phyloP scores from a whole-genome alignment of 2,797 vertebrate species.

The Cuculus canorus region DNA sequence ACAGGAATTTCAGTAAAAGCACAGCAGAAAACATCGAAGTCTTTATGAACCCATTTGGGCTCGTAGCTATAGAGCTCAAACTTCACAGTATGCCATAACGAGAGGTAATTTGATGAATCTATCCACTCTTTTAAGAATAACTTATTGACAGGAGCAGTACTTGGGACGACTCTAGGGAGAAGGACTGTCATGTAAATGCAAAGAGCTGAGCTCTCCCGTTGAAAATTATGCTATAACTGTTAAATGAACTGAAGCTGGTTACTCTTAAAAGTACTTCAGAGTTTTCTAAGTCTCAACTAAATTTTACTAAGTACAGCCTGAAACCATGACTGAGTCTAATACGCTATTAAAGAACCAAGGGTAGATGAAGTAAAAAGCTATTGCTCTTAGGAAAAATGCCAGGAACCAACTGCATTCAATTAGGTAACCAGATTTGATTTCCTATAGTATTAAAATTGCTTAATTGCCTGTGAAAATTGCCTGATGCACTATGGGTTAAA shows the following conservation, averaged over 20 bases:
- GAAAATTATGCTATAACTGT: background rate
- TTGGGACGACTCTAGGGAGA: background rate
- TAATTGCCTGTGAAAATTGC: conserved; percentile 57
- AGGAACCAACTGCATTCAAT: conserved; percentile 25
- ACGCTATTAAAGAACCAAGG: background rate
- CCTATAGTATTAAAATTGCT: conserved; percentile 30
- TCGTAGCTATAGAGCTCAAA: background rate
- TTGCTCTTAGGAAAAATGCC: conserved; percentile 20
- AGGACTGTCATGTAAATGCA: background rate
- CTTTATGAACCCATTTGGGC: background rate
- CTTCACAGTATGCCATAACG: background rate
- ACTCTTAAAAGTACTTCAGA: background rate
- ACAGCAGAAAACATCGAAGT: background rate
- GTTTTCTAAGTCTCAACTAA: conserved; percentile 15
- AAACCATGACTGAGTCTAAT: background rate
- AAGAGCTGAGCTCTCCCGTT: background rate
- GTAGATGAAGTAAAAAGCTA: conserved; percentile 8
- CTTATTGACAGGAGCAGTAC: background rate
- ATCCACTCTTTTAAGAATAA: background rate
- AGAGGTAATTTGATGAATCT: background rate
- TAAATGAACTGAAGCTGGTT: conserved; percentile 3
- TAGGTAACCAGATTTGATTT: conserved; percentile 47
- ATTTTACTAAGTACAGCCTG: conserved; percentile 14
- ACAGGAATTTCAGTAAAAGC: background rate
- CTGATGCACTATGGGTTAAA: conserved; percentile 31